Conservation (phyloP, 2,888 invertebrate genomes). For the Lasioglossum calceatum region DNA sequence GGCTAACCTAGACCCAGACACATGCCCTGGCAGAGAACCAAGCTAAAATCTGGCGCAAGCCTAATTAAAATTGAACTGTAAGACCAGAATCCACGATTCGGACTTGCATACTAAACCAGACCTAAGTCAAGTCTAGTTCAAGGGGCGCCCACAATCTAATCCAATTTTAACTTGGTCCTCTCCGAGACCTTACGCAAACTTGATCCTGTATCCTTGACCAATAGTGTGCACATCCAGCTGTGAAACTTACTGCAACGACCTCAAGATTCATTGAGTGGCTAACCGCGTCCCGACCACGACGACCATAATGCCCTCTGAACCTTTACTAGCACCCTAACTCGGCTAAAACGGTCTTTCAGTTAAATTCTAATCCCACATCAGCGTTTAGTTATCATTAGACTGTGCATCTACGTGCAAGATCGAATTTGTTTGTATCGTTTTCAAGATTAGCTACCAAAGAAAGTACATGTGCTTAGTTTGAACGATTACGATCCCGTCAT, state of each 20-base stretch:
- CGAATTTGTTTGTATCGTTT: too few relatives aligned
- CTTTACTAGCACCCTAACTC: not conserved
- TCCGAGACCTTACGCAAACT: not conserved
- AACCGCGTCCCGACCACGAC: not conserved
- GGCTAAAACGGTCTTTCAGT: not conserved
- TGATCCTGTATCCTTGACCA: not conserved
- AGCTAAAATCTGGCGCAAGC: not conserved
- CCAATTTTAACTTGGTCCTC: not conserved
- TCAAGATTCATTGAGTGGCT: slow-evolving; percentile 1
- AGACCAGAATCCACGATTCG: not conserved
- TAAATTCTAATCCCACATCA: not conserved
- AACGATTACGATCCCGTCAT: not conserved
- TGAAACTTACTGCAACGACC: not conserved
- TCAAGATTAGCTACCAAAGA: too few relatives aligned
- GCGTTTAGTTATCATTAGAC: not conserved
- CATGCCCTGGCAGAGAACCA: not conserved
- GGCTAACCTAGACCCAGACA: not conserved
- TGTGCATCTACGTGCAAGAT: not conserved
- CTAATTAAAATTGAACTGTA: not conserved
- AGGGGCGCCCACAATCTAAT: not conserved
- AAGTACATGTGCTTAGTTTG: too few relatives aligned
- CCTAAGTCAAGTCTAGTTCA: not conserved
- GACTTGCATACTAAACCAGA: not conserved
- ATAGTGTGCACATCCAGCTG: not conserved
- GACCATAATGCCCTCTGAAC: not conserved